phyloP scores from a whole-genome alignment of 1,140 invertebrate species.

The Arion vulgaris region DNA sequence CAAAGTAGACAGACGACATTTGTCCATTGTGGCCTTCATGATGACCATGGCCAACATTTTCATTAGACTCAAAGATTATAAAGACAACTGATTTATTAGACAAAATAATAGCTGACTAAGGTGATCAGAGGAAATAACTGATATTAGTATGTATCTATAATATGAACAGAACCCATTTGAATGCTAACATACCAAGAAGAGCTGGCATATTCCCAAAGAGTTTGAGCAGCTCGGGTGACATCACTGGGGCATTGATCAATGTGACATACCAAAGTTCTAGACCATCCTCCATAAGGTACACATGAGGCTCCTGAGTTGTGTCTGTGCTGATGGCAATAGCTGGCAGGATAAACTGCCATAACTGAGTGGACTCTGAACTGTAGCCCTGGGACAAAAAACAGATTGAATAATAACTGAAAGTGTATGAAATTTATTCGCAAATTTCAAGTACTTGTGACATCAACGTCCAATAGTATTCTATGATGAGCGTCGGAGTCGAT shows the following conservation, averaged over 20 bases:
- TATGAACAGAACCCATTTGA: neutral
- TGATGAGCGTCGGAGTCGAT: too few relatives aligned
- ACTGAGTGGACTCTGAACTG: slow-evolving; percentile 75
- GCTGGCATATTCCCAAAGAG: slow-evolving; percentile 84
- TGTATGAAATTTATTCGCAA: slow-evolving; percentile 44
- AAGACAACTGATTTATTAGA: too few relatives aligned
- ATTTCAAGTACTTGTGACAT: neutral
- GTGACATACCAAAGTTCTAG: slow-evolving; percentile 90
- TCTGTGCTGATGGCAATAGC: slow-evolving; percentile 86
- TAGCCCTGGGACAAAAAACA: slow-evolving; percentile 74
- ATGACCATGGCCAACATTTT: too few relatives aligned
- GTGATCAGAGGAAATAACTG: too few relatives aligned
- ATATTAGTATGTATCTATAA: too few relatives aligned
- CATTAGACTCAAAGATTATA: too few relatives aligned
- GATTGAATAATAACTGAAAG: slow-evolving; percentile 1
- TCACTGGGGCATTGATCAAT: slow-evolving; percentile 81
- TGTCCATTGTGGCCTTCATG: too few relatives aligned
- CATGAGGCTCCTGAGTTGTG: slow-evolving; percentile 83
- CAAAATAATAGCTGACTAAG: too few relatives aligned
- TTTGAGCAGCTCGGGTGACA: slow-evolving; percentile 76
- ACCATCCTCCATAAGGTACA: slow-evolving; percentile 93
- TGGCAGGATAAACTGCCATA: slow-evolving; percentile 82
- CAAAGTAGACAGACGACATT: too few relatives aligned
- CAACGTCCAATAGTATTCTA: too few relatives aligned
- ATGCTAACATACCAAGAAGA: slow-evolving; percentile 79